These are phyloP conservation scores for Osmoderma eremita DNA, from an alignment of 2,888 invertebrate genomes.

Conservation along the genomic window DNA sequence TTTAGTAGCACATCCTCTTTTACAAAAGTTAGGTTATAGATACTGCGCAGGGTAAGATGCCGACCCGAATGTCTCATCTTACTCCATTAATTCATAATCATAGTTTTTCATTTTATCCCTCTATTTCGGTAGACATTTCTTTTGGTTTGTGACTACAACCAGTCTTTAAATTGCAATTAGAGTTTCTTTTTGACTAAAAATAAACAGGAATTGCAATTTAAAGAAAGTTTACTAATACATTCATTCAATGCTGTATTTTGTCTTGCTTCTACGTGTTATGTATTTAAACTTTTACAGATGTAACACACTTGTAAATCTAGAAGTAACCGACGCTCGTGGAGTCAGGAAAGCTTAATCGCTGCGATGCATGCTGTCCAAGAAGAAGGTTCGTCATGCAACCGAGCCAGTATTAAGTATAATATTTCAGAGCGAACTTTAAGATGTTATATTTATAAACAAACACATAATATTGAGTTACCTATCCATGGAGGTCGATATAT, in stretches of 20 bases:
- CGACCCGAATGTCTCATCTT: conserved; percentile 44
- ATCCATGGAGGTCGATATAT: conserved; percentile 44
- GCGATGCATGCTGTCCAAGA: conserved; percentile 43
- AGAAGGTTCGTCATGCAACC: conserved; percentile 22
- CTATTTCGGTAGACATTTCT: neutral
- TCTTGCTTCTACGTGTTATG: conserved; percentile 6
- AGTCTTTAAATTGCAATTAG: conserved; percentile 2
- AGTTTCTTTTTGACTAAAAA: neutral
- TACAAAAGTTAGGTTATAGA: conserved; percentile 8
- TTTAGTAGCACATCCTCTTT: conserved; percentile 5
- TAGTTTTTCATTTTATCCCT: conserved; percentile 12
- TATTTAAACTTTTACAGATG: conserved; percentile 42
- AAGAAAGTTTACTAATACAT: conserved; percentile 7
- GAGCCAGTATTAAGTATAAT: too few species aligned
- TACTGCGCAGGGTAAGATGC: conserved; percentile 38
- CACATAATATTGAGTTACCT: conserved; percentile 40
- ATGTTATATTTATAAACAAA: conserved; percentile 44
- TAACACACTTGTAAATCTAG: conserved; percentile 41
- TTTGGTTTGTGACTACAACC: conserved; percentile 6
- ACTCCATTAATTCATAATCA: conserved; percentile 33
- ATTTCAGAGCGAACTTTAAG: conserved; percentile 43
- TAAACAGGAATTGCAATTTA: conserved; percentile 6
- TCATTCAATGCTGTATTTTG: conserved; percentile 15
- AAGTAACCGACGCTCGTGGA: conserved; percentile 43
- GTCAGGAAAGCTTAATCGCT: conserved; percentile 44